phyloP scores from a whole-genome alignment of 2,797 vertebrate species.

The Sylvia borin region DNA sequence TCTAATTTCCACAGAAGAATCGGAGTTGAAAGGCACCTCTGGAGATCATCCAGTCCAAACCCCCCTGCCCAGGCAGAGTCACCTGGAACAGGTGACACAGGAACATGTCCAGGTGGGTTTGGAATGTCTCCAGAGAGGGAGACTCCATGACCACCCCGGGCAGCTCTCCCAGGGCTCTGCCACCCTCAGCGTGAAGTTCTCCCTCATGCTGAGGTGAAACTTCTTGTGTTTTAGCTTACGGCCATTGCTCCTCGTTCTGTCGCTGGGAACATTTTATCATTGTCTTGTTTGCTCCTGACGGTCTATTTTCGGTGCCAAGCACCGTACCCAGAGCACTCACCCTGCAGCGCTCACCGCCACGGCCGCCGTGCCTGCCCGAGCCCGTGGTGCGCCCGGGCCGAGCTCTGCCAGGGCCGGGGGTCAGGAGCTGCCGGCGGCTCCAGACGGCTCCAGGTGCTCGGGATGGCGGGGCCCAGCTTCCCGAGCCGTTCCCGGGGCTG shows the following conservation, averaged over 20 bases:
- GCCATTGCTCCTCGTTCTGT: neutral
- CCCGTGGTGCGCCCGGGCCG: neutral
- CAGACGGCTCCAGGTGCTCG: rapidly evolving
- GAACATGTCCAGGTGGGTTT: rapidly evolving
- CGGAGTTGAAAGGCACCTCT: neutral
- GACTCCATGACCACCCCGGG: rapidly evolving
- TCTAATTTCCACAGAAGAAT: neutral
- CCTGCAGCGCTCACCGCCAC: neutral
- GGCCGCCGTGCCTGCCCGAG: neutral
- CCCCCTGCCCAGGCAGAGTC: too few relatives aligned
- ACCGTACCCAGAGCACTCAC: neutral
- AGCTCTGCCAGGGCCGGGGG: neutral
- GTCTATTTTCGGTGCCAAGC: neutral
- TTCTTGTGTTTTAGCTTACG: neutral
- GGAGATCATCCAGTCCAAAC: neutral
- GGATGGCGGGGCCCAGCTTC: rapidly evolving
- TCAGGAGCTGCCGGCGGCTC: neutral
- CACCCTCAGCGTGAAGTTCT: rapidly evolving
- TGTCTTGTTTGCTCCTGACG: neutral
- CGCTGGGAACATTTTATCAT: neutral
- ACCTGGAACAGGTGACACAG: neutral
- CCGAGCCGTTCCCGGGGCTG: rapidly evolving
- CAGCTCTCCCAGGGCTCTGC: neutral
- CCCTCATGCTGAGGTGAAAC: neutral
- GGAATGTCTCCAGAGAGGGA: neutral